Conservation (phyloP, 2,888 invertebrate genomes). For the Sphecodes monilicornis region DNA sequence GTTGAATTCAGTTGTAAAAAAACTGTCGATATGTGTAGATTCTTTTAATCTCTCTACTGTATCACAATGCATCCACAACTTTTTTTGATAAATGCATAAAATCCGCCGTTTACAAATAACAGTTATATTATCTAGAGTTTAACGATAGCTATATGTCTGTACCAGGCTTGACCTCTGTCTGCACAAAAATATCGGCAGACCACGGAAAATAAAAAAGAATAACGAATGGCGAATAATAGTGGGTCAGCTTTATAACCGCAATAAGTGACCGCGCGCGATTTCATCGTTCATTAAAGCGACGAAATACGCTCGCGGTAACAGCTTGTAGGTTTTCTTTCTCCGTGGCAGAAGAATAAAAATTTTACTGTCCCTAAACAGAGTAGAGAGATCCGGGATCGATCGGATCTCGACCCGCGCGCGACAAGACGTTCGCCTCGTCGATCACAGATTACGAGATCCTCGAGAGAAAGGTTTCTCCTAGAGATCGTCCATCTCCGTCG, state of each 20-base stretch:
- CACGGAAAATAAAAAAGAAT: background rate
- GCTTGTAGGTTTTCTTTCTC: background rate
- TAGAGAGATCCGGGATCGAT: background rate
- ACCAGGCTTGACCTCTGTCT: background rate
- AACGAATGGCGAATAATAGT: background rate
- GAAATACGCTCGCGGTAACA: background rate
- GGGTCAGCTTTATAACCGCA: background rate
- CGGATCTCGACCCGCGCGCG: background rate
- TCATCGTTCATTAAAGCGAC: background rate
- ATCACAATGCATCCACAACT: background rate
- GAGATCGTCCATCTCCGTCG: conserved; percentile 27
- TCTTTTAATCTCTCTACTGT: background rate
- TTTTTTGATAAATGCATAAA: background rate
- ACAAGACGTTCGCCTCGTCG: background rate
- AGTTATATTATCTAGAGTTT: background rate
- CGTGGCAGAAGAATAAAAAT: background rate
- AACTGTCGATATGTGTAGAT: no score
- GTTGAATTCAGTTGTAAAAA: no score
- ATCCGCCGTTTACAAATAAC: background rate
- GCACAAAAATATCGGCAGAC: background rate
- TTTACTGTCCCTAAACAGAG: background rate
- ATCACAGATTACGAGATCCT: conserved; percentile 4
- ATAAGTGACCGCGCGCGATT: background rate
- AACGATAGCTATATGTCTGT: background rate
- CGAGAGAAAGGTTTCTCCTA: conserved; percentile 8